A percentile compares a stretch with the other conserved stretches of the same genome.
phyloP scores from a whole-genome alignment of 2,113 vertebrate species.

The Carassius gibelio region DNA sequence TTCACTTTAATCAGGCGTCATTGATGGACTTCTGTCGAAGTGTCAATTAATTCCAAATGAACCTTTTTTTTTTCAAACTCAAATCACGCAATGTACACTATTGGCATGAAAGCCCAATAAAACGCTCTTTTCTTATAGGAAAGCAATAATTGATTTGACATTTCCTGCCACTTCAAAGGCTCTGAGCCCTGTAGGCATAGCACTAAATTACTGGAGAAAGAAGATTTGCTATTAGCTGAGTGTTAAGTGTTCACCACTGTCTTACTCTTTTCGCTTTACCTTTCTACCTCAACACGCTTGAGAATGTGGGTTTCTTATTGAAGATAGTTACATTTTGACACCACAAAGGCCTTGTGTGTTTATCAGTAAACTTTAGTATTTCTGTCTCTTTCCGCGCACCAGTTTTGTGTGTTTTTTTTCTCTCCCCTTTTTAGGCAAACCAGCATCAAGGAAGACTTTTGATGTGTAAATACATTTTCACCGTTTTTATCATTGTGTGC shows the following conservation, averaged over 20 bases:
- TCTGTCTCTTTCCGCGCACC: not conserved
- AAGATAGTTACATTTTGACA: slow-evolving; percentile 58
- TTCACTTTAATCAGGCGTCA: slow-evolving; percentile 69
- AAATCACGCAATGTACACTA: slow-evolving; percentile 70
- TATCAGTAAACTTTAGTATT: slow-evolving; percentile 64
- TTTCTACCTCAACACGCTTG: slow-evolving; percentile 16
- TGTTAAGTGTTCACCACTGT: slow-evolving; percentile 64
- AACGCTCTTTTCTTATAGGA: slow-evolving; percentile 71
- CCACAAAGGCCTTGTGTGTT: slow-evolving; percentile 64
- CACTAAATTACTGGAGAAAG: slow-evolving; percentile 76
- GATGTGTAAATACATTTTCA: slow-evolving; percentile 65
- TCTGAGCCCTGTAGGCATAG: slow-evolving; percentile 69
- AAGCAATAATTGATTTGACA: slow-evolving; percentile 78
- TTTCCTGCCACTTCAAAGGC: slow-evolving; percentile 78
- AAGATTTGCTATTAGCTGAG: slow-evolving; percentile 71
- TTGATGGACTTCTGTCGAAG: slow-evolving; percentile 36
- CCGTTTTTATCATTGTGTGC: slow-evolving; percentile 3
- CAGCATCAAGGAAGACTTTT: slow-evolving; percentile 46
- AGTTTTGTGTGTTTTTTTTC: slow-evolving; percentile 51
- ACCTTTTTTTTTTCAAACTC: not conserved
- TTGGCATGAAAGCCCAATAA: slow-evolving; percentile 74
- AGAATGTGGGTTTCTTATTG: slow-evolving; percentile 51
- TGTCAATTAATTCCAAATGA: slow-evolving; percentile 22
- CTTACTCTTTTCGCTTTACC: slow-evolving; percentile 25
- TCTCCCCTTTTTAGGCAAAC: slow-evolving; percentile 42